These are phyloP conservation scores for Bos indicus DNA, from an alignment of 2,113 vertebrate species.

Conservation along the genomic window DNA sequence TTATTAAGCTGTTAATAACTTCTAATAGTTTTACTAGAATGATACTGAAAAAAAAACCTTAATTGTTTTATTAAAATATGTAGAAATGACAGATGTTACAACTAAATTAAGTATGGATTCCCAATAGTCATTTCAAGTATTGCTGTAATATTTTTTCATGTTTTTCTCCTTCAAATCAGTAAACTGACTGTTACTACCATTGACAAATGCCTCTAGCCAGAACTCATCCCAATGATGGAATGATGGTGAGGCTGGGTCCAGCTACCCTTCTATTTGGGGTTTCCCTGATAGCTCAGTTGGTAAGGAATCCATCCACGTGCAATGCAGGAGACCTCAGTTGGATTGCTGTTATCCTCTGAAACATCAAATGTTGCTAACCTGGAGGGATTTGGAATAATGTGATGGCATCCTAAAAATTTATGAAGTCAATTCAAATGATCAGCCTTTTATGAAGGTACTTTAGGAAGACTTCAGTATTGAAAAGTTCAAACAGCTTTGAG, in stretches of 20 bases:
- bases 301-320: fast-evolving
- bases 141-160: background rate
- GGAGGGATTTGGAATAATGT: background rate
- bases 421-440: background rate
- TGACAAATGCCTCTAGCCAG: background rate
- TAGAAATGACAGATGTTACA: background rate
- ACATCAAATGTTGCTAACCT: background rate
- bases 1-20: background rate
- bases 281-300: background rate
- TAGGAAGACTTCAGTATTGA: background rate
- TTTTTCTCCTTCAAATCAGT: background rate
- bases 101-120: background rate
- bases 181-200: background rate
- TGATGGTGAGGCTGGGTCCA: background rate
- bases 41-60: background rate
- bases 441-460: background rate
- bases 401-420: background rate
- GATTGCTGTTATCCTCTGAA: background rate
- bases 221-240: background rate
- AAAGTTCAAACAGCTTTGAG: background rate
- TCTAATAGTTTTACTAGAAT: background rate
- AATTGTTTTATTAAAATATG: background rate
- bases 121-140: background rate
- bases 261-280: background rate
- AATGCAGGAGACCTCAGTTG: background rate